Conservation (phyloP, 2,113 vertebrate species). For the Chloropsis hardwickii region DNA sequence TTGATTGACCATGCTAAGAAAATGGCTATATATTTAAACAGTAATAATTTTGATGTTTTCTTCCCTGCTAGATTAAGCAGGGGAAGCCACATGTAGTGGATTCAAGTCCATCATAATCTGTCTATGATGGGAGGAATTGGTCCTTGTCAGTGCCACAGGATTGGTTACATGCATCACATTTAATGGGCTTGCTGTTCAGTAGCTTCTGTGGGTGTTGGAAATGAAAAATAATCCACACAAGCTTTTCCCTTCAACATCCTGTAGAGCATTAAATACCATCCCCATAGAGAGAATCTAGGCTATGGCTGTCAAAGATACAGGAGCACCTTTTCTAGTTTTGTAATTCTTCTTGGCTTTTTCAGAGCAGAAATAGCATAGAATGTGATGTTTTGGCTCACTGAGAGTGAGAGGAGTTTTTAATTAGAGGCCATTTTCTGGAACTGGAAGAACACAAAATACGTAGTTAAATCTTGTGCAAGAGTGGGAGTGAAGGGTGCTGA, state of each 20-base stretch:
- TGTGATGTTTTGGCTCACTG: background rate
- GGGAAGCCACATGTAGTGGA: background rate
- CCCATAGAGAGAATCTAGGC: background rate
- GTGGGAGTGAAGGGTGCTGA: background rate
- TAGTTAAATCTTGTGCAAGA: background rate
- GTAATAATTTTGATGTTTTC: slow-evolving; percentile 6
- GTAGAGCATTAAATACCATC: slow-evolving; percentile 4
- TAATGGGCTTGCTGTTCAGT: slow-evolving; percentile 6
- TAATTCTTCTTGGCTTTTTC: slow-evolving; percentile 9
- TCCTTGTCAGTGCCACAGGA: background rate
- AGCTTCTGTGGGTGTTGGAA: slow-evolving; percentile 4
- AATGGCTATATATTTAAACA: background rate
- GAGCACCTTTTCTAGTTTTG: background rate
- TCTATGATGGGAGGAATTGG: background rate
- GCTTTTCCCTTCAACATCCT: background rate
- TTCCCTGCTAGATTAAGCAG: slow-evolving; percentile 31
- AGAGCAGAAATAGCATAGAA: background rate
- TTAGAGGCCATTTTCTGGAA: background rate
- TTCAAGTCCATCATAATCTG: slow-evolving; percentile 23
- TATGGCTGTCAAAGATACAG: slow-evolving; percentile 26
- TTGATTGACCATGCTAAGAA: slow-evolving; percentile 9
- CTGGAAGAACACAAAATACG: background rate
- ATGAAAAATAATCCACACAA: background rate
- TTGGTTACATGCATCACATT: background rate
- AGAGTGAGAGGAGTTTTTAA: background rate